These are phyloP conservation scores for Pterois miles DNA, from an alignment of 2,797 vertebrate genomes.

Conservation along the genomic window DNA sequence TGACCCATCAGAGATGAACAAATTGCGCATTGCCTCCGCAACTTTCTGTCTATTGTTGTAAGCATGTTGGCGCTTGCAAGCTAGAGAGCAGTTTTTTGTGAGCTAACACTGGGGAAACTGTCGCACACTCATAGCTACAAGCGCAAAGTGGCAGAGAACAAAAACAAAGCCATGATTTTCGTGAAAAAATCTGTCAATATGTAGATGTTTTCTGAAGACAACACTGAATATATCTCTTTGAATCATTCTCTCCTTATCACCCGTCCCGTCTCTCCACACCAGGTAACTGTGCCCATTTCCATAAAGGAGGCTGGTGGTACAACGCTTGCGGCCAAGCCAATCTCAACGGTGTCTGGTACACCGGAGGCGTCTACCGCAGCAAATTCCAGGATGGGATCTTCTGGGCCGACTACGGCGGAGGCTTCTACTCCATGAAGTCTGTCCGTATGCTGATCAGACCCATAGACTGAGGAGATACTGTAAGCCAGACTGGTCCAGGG, in stretches of 20 bases:
- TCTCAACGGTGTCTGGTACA: slow-evolving; percentile 99
- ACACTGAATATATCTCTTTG: neutral
- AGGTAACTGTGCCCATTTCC: slow-evolving; percentile 99
- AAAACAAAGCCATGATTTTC: no score
- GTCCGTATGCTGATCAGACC: slow-evolving; percentile 92
- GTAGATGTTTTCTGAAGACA: neutral
- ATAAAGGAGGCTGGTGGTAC: slow-evolving; percentile 99
- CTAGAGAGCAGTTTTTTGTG: neutral
- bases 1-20: neutral
- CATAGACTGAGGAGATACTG: slow-evolving; percentile 75
- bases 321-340: slow-evolving; percentile 96
- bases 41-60: neutral
- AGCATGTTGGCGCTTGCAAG: neutral
- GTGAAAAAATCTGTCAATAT: neutral
- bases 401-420: slow-evolving; percentile 98
- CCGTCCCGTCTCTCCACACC: slow-evolving; percentile 24
- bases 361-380: slow-evolving; percentile 96
- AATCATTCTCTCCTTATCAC: neutral
- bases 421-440: slow-evolving; percentile 95
- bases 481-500: slow-evolving; percentile 32
- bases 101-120: neutral
- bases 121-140: neutral
- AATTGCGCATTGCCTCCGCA: neutral
- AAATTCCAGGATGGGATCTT: slow-evolving; percentile 98
- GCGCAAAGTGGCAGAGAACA: neutral